phyloP scores from a whole-genome alignment of 2,797 vertebrate species.

The Buceros bicornis region DNA sequence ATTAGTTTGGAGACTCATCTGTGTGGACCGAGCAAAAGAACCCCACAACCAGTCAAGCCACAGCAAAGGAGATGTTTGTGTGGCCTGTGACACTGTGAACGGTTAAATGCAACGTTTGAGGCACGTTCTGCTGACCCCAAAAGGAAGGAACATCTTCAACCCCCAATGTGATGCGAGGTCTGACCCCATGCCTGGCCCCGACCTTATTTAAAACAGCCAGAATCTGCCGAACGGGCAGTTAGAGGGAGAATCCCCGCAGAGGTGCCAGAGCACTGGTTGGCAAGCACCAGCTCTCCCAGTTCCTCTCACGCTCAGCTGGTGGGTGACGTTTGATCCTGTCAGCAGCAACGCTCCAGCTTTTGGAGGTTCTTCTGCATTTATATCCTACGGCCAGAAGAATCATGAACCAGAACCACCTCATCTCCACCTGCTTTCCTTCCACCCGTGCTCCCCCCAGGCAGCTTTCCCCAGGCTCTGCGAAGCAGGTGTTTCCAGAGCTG shows the following conservation, averaged over 20 bases:
- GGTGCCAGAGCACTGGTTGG: background rate
- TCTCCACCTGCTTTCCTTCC: background rate
- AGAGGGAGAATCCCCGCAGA: background rate
- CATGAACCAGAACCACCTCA: background rate
- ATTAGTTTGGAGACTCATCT: background rate
- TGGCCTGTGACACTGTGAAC: background rate
- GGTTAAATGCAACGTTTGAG: background rate
- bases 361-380: background rate
- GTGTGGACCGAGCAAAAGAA: background rate
- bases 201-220: background rate
- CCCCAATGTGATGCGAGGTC: background rate
- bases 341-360: background rate
- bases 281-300: background rate
- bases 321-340: background rate
- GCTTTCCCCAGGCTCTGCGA: background rate
- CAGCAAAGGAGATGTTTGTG: background rate
- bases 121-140: background rate
- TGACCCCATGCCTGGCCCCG: background rate
- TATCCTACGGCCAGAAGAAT: background rate
- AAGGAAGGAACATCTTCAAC: background rate
- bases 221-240: background rate
- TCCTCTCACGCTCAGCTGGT: background rate
- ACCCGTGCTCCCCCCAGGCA: background rate
- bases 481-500: background rate
- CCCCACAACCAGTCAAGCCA: background rate